Conservation (phyloP, 2,797 vertebrate species). For the Hydrolagus colliei region DNA sequence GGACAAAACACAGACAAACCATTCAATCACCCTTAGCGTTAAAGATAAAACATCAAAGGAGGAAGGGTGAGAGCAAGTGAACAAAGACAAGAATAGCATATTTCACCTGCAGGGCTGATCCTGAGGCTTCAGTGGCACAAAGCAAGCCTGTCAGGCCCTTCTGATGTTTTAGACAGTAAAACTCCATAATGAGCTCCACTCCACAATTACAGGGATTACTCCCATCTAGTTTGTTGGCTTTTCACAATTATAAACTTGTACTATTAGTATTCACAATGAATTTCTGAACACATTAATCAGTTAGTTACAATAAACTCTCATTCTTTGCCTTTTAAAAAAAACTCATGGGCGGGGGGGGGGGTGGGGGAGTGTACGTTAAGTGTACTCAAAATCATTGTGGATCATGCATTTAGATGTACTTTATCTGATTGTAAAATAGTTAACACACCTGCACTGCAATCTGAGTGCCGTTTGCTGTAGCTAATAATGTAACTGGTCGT, state of each 20-base stretch:
- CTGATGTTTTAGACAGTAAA: neutral
- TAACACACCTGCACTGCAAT: slow-evolving; percentile 88
- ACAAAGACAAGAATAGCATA: too few species aligned
- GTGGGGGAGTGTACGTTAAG: neutral
- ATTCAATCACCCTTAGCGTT: neutral
- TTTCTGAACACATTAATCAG: too few species aligned
- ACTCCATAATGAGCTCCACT: too few species aligned
- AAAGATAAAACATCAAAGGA: slow-evolving; percentile 17
- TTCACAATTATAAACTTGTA: too few species aligned
- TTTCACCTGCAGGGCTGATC: neutral
- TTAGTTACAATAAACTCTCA: too few species aligned
- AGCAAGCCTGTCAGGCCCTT: neutral
- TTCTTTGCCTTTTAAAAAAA: too few species aligned
- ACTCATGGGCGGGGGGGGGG: too few species aligned
- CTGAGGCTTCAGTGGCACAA: neutral
- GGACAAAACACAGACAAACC: neutral
- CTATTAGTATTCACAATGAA: too few species aligned
- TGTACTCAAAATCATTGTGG: neutral
- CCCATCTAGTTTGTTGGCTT: too few species aligned
- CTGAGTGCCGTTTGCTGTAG: slow-evolving; percentile 97
- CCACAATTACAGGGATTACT: too few species aligned
- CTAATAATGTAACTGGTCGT: slow-evolving; percentile 86
- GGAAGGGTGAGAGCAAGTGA: neutral
- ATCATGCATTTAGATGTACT: slow-evolving; percentile 34
- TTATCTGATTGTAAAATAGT: slow-evolving; percentile 31